phyloP scores from a whole-genome alignment of 1,140 invertebrate species.

The Euwallacea fornicatus region DNA sequence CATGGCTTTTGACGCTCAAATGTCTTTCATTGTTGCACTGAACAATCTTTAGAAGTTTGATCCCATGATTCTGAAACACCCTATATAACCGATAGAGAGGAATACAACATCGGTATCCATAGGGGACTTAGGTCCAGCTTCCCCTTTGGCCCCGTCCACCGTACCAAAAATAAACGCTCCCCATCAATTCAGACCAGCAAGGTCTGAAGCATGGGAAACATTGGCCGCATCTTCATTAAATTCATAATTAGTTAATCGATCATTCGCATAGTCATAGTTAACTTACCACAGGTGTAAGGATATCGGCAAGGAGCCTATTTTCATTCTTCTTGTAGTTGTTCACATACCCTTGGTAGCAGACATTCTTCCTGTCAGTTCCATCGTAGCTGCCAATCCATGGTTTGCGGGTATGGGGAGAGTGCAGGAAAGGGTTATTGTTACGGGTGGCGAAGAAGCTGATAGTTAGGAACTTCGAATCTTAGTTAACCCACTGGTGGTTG shows the following conservation, averaged over 20 bases:
- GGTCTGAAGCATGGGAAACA: neutral
- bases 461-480: slow-evolving; percentile 24
- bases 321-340: slow-evolving; percentile 28
- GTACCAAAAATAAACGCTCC: slow-evolving; percentile 27
- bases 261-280: too few species aligned
- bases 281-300: slow-evolving; percentile 35
- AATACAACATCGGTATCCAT: slow-evolving; percentile 29
- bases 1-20: too few species aligned
- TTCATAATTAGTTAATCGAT: too few species aligned
- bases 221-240: slow-evolving; percentile 1
- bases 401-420: slow-evolving; percentile 16
- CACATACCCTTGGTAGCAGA: slow-evolving; percentile 29
- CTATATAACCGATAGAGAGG: slow-evolving; percentile 26
- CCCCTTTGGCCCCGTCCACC: slow-evolving; percentile 10
- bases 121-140: slow-evolving; percentile 23
- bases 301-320: slow-evolving; percentile 35
- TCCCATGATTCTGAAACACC: too few species aligned
- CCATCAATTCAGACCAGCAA: slow-evolving; percentile 31
- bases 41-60: too few species aligned
- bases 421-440: neutral
- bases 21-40: too few species aligned
- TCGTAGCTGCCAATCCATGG: slow-evolving; percentile 34
- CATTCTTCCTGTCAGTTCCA: slow-evolving; percentile 26
- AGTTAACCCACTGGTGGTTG: slow-evolving; percentile 27
- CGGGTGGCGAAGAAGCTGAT: neutral